Evolutionary conservation across 2,113 vertebrate species (phyloP), one percentile per base, ranked within the genome.

Genomic region (Acanthochromis polyacanthus): DNA sequence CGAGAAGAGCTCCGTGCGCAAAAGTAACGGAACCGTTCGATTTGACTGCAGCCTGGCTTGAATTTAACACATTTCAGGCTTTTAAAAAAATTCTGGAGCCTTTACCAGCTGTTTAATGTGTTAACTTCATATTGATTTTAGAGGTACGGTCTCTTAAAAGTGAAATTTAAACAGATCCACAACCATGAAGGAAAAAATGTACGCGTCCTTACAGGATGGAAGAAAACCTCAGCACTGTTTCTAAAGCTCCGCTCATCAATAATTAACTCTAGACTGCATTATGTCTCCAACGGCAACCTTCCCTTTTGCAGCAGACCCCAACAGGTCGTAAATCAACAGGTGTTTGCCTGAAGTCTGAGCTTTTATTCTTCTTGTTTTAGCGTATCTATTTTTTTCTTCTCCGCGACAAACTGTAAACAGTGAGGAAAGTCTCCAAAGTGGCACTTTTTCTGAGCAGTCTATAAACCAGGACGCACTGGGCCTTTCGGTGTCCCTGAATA

Each of bases 401-500:
- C 1, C 8, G 53, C 25, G 56, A 69, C 28, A 48, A 83, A 83
- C 88, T 83, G 90, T 90, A 92, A 87, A 90, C 65, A 73, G 80
- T 86, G 80, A 38, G 22, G 61, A 94, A 95, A 93, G 61, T 72
- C 83, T 86, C 74, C 59, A 89, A 91, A 95, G 65, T 87, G 94
- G 95, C 94, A 94, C 94, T 96, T 96, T 95, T 73, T 93, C 95
- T 92, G 83, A 90, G 95, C 93, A 96, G 95, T 97, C 95, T 95
- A 97, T 97, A 97, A 98, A 98, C 96, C 94, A 93, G 93, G 84
- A 86, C 92, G 93, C 93, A 93, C 89, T 91, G 95, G 92, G 93
- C 92, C 96, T 95, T 95, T 96, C 95, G 95, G 93, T 92, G 93
- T 95, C 96, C 96, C 95, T 99, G 98, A 99, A 99, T 99, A 98